A percentile compares a stretch with the other conserved stretches of the same genome.
These are phyloP conservation scores for Hipposideros armiger DNA, from an alignment of 2,113 vertebrate species.

Conservation along the genomic window DNA sequence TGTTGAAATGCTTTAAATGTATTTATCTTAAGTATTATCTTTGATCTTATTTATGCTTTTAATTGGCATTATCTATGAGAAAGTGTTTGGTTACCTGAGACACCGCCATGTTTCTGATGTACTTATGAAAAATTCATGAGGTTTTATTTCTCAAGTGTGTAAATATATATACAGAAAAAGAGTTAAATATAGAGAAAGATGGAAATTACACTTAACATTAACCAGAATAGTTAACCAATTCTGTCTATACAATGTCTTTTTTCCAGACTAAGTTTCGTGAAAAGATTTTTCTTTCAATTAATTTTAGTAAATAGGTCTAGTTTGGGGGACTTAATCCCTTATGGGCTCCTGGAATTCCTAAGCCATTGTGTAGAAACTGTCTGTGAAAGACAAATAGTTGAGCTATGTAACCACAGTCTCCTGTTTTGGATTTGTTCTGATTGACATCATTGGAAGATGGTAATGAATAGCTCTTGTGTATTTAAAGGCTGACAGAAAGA, in stretches of 20 bases:
- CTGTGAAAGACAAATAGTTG: neutral
- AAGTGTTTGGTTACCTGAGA: neutral
- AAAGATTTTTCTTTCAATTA: slow-evolving; percentile 52
- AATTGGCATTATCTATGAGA: neutral
- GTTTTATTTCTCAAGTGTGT: neutral
- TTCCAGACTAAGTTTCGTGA: slow-evolving; percentile 21
- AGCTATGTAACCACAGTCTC: neutral
- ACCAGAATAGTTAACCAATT: neutral
- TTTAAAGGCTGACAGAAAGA: slow-evolving; percentile 18
- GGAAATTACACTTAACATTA: neutral
- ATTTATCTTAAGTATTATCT: slow-evolving; percentile 17
- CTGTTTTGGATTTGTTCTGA: neutral
- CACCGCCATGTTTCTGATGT: neutral
- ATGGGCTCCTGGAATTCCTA: neutral
- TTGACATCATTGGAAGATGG: neutral
- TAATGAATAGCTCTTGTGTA: neutral
- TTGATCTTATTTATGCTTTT: neutral
- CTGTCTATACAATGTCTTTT: neutral
- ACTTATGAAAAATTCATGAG: neutral
- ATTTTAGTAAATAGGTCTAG: slow-evolving; percentile 13
- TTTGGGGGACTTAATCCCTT: neutral
- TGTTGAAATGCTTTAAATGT: slow-evolving; percentile 44
- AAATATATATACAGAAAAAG: neutral
- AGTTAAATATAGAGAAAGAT: neutral
- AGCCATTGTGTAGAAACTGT: neutral